Percentiles rank a stretch among this genome's conserved stretches.
Conservation (phyloP, 2,113 vertebrate species). For the Peromyscus polionotus region DNA sequence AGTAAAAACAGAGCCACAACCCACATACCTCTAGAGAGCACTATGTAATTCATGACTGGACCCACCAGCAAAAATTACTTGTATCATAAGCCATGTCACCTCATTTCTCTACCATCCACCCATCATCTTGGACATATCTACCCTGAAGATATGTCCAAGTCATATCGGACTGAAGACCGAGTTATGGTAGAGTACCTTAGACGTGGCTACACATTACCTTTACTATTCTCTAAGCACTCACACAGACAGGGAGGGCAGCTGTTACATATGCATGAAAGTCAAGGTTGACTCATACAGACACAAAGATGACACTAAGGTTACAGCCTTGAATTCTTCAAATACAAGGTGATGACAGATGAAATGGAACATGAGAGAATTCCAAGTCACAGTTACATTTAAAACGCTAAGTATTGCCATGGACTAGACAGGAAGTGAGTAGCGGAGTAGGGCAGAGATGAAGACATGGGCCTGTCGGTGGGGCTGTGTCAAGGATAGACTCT, state of each 20-base stretch:
- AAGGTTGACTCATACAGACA: neutral
- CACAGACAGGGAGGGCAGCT: neutral
- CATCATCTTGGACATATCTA: neutral
- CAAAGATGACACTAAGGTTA: neutral
- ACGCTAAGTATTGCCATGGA: neutral
- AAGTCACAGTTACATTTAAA: neutral
- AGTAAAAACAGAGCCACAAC: slow-evolving; percentile 75
- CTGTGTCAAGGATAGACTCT: neutral
- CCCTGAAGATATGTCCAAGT: slow-evolving; percentile 31
- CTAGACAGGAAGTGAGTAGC: neutral
- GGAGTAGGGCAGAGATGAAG: neutral
- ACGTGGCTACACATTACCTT: slow-evolving; percentile 52
- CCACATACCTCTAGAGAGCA: slow-evolving; percentile 65
- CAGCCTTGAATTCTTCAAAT: slow-evolving; percentile 34
- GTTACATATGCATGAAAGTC: neutral
- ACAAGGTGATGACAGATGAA: slow-evolving; percentile 35
- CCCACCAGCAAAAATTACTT: slow-evolving; percentile 45
- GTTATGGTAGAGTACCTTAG: slow-evolving; percentile 83
- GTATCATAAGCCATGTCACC: slow-evolving; percentile 13
- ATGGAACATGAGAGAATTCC: slow-evolving; percentile 4
- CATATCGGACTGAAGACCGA: neutral
- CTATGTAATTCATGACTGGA: slow-evolving; percentile 60
- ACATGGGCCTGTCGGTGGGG: neutral
- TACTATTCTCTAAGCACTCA: slow-evolving; percentile 24
- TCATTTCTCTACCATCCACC: neutral